Percentiles rank a stretch among this genome's conserved stretches.
phyloP scores from a whole-genome alignment of 2,888 invertebrate species.

The Phortica okadai region DNA sequence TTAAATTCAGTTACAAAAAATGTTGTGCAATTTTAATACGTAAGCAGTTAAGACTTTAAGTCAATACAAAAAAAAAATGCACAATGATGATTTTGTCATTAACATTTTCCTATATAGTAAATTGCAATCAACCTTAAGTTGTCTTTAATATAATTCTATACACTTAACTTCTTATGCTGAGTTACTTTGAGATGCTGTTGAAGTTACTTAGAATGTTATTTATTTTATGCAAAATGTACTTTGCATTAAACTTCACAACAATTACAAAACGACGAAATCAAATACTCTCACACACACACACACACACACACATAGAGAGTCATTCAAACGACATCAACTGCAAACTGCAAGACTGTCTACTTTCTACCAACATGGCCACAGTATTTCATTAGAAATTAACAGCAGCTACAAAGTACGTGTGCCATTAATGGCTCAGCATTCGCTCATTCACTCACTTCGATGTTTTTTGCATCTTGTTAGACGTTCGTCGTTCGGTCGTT shows the following conservation, averaged over 20 bases:
- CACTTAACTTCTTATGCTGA: constrained; percentile 63
- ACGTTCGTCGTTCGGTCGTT: too few relatives aligned
- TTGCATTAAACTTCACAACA: constrained; percentile 51
- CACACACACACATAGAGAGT: not conserved
- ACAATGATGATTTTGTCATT: not conserved
- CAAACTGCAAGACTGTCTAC: not conserved
- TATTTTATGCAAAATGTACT: constrained; percentile 57
- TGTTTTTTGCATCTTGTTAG: not conserved
- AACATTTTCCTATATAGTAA: not conserved
- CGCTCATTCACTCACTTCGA: not conserved
- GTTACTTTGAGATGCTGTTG: constrained; percentile 39
- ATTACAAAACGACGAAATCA: constrained; percentile 47
- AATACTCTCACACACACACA: not conserved
- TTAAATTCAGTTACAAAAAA: too few relatives aligned
- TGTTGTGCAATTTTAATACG: not conserved
- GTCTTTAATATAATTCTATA: constrained; percentile 61
- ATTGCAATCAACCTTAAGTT: constrained; percentile 7
- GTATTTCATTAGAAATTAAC: not conserved
- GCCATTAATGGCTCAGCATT: not conserved
- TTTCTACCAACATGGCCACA: not conserved
- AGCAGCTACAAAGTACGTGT: not conserved
- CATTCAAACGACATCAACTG: not conserved
- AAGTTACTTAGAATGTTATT: constrained; percentile 65
- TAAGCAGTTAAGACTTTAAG: not conserved
- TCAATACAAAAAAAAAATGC: not conserved